phyloP scores from a whole-genome alignment of 1,140 invertebrate species.

The Trichogramma pretiosum region DNA sequence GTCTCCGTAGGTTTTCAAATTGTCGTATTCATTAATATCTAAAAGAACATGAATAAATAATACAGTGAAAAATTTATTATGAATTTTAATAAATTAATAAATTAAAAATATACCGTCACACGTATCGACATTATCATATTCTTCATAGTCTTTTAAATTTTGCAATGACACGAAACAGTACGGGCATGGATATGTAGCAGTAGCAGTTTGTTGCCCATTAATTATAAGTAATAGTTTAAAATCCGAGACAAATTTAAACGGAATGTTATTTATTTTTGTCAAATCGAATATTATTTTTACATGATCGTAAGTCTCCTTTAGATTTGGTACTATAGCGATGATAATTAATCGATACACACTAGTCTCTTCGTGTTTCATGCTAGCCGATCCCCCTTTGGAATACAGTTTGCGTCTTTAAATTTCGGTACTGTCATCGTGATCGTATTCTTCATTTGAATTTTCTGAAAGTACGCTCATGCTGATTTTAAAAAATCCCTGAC shows the following conservation, averaged over 20 bases:
- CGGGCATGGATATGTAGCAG: constrained; percentile 9
- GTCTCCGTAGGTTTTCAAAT: constrained; percentile 9
- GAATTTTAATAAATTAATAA: too few relatives aligned
- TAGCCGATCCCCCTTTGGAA: not conserved
- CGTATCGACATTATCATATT: not conserved
- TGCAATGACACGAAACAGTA: constrained; percentile 9
- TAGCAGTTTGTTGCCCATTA: constrained; percentile 15
- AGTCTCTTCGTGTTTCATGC: not conserved
- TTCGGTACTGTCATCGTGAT: not conserved
- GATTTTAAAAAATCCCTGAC: too few relatives aligned
- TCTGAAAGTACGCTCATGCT: too few relatives aligned
- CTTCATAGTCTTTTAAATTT: constrained; percentile 3
- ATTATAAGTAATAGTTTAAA: constrained; percentile 15
- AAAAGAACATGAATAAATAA: too few relatives aligned
- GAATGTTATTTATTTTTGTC: constrained; percentile 10
- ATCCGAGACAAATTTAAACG: constrained; percentile 12
- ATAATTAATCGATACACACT: constrained; percentile 14
- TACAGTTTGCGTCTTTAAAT: not conserved
- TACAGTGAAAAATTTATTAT: too few relatives aligned
- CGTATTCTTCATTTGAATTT: not conserved
- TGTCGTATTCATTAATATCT: not conserved
- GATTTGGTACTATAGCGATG: constrained; percentile 9
- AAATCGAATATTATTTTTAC: constrained; percentile 11
- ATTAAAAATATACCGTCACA: not conserved
- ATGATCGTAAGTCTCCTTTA: constrained; percentile 12